Base-by-base conservation (phyloP, 1,140 invertebrate genomes). In the Sycobia sp. region DNA sequence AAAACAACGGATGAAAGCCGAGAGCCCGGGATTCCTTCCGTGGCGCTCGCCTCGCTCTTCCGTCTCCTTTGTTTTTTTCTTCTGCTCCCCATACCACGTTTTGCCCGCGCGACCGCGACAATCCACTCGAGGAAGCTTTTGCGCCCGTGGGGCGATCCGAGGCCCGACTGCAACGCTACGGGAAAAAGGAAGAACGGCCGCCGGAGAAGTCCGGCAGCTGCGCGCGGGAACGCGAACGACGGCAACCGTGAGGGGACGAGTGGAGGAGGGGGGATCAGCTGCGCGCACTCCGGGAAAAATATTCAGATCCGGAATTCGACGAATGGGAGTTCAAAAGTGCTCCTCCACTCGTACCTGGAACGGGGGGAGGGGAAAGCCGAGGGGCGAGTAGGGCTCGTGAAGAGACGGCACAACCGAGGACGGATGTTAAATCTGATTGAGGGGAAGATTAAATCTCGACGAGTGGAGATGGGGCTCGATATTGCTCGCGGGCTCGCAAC, bases 1-100 rank as follows among this genome's bases (percentile, higher is more conserved):
- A 63, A 63, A 63, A 63, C 51, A 56, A 56, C 51, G 23, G 41
- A 32, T n/a, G 44, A 47, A 62, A 62, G 41, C 49, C n/a, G n/a
- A 41, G 51, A 56, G 18, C 43, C 39, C 22, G 7, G 32, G 32
- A 56, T 63, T 56, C 53, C 53, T 41, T 14, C 18, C 46, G 41
- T 54, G 41, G 29, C n/a, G 38, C 32, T n/a, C 27, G 44, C 50
- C 2, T 7, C 41, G 23, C 29, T 39, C 44, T 44, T 32, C 16
- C 29, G 7, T 16, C 1, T n/a, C 27, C 23, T 62, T 62, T 62
- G 27, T 44, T 51, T 46, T 46, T n/a, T 27, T 46, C 22, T 29
- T 5, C 10, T 13, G 14, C 18, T 38, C n/a, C 36, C 2, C 36
- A 3, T 10, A 16, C 7, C 20, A 29, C n/a, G n/a, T n/a, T n/a